These are phyloP conservation scores for Platypus cylindrus DNA, from an alignment of 2,888 invertebrate genomes.

Conservation along the genomic window DNA sequence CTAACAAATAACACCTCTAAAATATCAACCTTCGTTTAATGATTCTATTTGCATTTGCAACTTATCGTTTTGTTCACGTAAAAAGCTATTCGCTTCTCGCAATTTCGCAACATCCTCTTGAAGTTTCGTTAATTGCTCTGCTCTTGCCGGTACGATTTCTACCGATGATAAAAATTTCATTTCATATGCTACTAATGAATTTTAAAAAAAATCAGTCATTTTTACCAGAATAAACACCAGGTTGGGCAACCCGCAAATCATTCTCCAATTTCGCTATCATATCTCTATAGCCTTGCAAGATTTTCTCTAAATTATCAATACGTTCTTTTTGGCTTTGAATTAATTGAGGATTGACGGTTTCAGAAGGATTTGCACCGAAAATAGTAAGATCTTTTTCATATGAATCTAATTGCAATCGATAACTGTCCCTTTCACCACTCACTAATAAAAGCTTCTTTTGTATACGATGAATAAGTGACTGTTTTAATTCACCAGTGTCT, in stretches of 20 bases:
- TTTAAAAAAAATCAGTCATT: background rate
- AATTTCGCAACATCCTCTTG: slow-evolving; percentile 47
- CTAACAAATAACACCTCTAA: background rate
- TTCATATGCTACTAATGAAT: background rate
- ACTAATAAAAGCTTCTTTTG: slow-evolving; percentile 59
- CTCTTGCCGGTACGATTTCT: slow-evolving; percentile 27
- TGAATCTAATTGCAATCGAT: slow-evolving; percentile 64
- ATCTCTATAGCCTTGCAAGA: slow-evolving; percentile 61
- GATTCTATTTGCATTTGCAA: slow-evolving; percentile 55
- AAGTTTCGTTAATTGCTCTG: slow-evolving; percentile 42
- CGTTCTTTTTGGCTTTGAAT: slow-evolving; percentile 43
- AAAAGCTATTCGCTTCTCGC: slow-evolving; percentile 35
- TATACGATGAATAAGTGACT: slow-evolving; percentile 54
- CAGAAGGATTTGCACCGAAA: slow-evolving; percentile 15
- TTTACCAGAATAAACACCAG: slow-evolving; percentile 14
- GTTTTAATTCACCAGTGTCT: slow-evolving; percentile 51
- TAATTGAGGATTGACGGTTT: slow-evolving; percentile 21
- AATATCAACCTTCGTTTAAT: slow-evolving; percentile 26
- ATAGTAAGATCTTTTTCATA: slow-evolving; percentile 71
- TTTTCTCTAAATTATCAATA: slow-evolving; percentile 59
- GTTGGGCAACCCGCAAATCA: slow-evolving; percentile 38
- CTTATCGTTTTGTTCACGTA: slow-evolving; percentile 43
- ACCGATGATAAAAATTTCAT: background rate
- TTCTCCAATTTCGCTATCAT: slow-evolving; percentile 53
- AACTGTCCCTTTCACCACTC: slow-evolving; percentile 65